phyloP scores from a whole-genome alignment of 2,113 vertebrate species.

The Anoplopoma fimbria region DNA sequence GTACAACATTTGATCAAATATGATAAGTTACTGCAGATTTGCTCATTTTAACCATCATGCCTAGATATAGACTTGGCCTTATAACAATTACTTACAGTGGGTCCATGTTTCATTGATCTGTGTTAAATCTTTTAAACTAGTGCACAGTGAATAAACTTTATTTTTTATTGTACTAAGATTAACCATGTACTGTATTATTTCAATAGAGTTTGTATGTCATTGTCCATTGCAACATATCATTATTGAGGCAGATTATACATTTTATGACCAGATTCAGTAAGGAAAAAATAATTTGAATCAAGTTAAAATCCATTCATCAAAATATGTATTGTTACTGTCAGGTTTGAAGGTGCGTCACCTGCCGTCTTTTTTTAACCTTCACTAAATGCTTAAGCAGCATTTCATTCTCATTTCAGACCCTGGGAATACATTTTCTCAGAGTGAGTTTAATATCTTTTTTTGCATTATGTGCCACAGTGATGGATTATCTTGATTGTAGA shows the following conservation, averaged over 20 bases:
- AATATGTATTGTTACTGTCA: slow-evolving; percentile 35
- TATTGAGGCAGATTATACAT: background rate
- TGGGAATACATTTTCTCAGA: slow-evolving; percentile 74
- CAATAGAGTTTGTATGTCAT: background rate
- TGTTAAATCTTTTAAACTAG: background rate
- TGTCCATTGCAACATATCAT: background rate
- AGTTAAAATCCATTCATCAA: slow-evolving; percentile 16
- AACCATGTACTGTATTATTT: background rate
- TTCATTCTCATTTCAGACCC: slow-evolving; percentile 75
- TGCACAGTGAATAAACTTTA: background rate
- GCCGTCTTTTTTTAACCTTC: slow-evolving; percentile 72
- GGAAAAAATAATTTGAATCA: slow-evolving; percentile 12
- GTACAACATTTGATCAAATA: background rate
- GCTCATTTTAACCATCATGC: background rate
- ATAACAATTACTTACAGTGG: background rate
- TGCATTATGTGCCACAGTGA: slow-evolving; percentile 80
- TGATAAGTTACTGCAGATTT: background rate
- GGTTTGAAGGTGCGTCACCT: slow-evolving; percentile 41
- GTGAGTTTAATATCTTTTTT: slow-evolving; percentile 80
- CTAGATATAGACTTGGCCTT: background rate
- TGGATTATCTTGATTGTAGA: slow-evolving; percentile 83
- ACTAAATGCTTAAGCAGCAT: slow-evolving; percentile 79
- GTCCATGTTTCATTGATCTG: background rate
- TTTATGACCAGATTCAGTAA: background rate
- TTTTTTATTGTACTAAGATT: background rate